These are phyloP conservation scores for Notarius quadriscutis DNA, from an alignment of 2,113 vertebrate genomes.

Conservation along the genomic window DNA sequence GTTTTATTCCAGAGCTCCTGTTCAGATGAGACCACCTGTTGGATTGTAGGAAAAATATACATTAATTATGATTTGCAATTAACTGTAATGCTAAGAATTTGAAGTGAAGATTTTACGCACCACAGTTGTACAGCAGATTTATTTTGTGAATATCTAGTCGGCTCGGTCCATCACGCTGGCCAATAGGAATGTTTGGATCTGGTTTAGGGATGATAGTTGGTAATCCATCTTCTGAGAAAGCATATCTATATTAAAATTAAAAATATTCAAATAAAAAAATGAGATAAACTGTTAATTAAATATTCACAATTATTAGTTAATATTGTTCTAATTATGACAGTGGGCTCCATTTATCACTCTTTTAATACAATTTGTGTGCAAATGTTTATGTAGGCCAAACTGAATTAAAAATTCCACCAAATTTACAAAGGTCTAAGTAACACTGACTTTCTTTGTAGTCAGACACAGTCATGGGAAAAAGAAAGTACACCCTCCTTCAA, in stretches of 20 bases:
- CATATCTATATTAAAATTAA: constrained; percentile 32
- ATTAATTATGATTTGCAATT: not conserved
- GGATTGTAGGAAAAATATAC: not conserved
- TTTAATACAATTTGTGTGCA: not conserved
- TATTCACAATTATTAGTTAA: not conserved
- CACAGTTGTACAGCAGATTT: constrained; percentile 49
- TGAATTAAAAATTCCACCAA: not conserved
- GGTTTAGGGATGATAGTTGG: constrained; percentile 54
- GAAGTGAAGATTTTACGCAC: not conserved
- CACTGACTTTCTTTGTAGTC: not conserved
- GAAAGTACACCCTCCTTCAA: not conserved
- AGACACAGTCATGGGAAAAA: not conserved
- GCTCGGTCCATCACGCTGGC: constrained; percentile 50
- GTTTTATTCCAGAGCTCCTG: not conserved
- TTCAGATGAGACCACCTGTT: constrained; percentile 48
- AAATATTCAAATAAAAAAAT: not conserved
- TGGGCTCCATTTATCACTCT: not conserved
- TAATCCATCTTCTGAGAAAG: constrained; percentile 51
- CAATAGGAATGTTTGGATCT: constrained; percentile 49
- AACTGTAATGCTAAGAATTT: not conserved
- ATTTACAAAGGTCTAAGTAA: not conserved
- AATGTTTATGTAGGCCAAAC: not conserved
- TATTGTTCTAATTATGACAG: not conserved
- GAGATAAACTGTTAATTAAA: not conserved
- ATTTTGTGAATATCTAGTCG: constrained; percentile 52